phyloP scores from a whole-genome alignment of 2,113 vertebrate species.

The Otocyon megalotis region DNA sequence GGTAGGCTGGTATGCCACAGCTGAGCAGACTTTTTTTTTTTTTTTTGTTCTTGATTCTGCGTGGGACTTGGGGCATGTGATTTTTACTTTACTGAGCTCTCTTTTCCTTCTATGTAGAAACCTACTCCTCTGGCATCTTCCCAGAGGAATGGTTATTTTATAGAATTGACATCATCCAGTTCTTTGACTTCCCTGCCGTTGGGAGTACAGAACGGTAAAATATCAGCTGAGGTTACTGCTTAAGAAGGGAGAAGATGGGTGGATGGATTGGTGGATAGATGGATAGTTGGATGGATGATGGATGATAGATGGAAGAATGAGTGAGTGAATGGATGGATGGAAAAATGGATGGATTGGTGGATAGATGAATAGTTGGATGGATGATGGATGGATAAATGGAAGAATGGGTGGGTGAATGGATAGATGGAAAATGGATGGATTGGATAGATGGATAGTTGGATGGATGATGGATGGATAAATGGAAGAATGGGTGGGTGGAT shows the following conservation, averaged over 20 bases:
- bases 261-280: too few species aligned
- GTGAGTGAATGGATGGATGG: too few species aligned
- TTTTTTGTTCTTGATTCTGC: background rate
- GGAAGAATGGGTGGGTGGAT: background rate
- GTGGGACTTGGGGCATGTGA: background rate
- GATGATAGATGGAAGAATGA: too few species aligned
- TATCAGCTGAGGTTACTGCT: background rate
- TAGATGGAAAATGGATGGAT: background rate
- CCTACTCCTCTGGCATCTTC: background rate
- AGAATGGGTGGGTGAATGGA: too few species aligned
- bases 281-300: background rate
- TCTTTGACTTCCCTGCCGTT: background rate
- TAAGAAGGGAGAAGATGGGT: background rate
- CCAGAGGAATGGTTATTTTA: background rate
- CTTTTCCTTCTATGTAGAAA: conserved; percentile 1
- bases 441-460: too few species aligned
- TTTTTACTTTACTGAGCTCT: conserved; percentile 12
- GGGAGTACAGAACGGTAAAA: background rate
- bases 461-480: background rate
- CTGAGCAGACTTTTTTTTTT: background rate
- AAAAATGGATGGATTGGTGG: background rate
- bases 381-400: too few species aligned
- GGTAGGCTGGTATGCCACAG: background rate
- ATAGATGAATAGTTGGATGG: background rate
- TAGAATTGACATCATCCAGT: background rate